Percentiles rank a stretch among this genome's conserved stretches.
phyloP scores from a whole-genome alignment of 2,888 invertebrate genomes.

The Argyresthia albistria region DNA sequence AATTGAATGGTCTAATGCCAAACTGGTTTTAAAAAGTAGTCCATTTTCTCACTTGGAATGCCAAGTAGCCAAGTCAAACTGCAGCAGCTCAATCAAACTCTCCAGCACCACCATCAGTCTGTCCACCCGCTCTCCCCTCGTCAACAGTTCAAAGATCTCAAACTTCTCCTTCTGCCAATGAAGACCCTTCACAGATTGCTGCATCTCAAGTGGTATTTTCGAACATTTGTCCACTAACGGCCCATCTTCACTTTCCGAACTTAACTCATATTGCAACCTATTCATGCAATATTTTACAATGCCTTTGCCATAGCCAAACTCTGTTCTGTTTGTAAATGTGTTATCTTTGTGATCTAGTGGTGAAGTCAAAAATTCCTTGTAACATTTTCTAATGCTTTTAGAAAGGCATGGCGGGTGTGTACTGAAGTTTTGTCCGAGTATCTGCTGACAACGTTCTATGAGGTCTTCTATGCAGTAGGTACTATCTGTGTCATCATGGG shows the following conservation, averaged over 20 bases:
- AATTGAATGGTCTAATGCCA: too few species aligned
- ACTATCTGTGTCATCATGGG: constrained; percentile 40
- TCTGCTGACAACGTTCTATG: constrained; percentile 44
- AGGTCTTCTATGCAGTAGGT: constrained; percentile 31
- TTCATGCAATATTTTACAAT: constrained; percentile 53
- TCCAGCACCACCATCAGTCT: constrained; percentile 63
- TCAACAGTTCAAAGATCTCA: constrained; percentile 49
- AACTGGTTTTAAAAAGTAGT: too few species aligned
- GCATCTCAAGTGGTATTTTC: constrained; percentile 44
- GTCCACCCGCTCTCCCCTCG: constrained; percentile 51
- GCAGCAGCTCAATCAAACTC: constrained; percentile 63
- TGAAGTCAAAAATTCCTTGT: constrained; percentile 41
- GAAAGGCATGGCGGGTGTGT: constrained; percentile 47
- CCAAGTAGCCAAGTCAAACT: constrained; percentile 72
- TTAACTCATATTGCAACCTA: constrained; percentile 48
- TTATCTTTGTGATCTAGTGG: constrained; percentile 40
- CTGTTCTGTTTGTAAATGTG: constrained; percentile 40
- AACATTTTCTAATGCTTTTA: constrained; percentile 38
- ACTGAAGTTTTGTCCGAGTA: constrained; percentile 40
- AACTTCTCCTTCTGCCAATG: constrained; percentile 56
- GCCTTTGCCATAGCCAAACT: constrained; percentile 39
- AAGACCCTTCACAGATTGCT: constrained; percentile 37
- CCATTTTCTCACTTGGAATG: constrained; percentile 46
- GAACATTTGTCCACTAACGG: constrained; percentile 40
- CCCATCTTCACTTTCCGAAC: constrained; percentile 35